These are phyloP conservation scores for Dicerorhinus sumatrensis DNA, from an alignment of 2,113 vertebrate species.

Conservation along the genomic window DNA sequence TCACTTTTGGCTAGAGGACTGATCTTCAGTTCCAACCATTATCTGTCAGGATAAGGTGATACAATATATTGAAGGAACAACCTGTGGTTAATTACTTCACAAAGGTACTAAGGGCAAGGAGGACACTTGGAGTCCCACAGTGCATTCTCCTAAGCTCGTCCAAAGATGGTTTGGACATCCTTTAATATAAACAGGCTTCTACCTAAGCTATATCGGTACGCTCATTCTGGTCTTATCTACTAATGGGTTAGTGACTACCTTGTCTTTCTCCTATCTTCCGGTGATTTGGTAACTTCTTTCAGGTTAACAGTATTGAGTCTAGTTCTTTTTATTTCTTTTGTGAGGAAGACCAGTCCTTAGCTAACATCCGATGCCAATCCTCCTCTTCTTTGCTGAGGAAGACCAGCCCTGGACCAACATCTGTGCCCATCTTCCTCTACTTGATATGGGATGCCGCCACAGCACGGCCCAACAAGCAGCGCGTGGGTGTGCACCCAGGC, in stretches of 20 bases:
- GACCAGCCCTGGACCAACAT: too few relatives aligned
- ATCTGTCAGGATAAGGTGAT: background rate
- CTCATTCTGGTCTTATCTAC: background rate
- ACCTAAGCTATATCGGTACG: background rate
- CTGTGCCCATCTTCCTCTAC: too few relatives aligned
- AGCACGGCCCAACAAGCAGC: too few relatives aligned
- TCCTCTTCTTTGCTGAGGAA: too few relatives aligned
- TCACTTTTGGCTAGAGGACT: background rate
- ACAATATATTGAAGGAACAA: background rate
- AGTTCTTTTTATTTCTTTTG: background rate
- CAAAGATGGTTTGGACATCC: background rate
- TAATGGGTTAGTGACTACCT: background rate
- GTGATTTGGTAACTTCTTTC: background rate
- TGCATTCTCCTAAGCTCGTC: background rate
- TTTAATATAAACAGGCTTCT: background rate
- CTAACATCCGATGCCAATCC: too few relatives aligned
- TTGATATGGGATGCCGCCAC: too few relatives aligned
- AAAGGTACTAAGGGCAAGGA: background rate
- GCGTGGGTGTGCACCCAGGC: too few relatives aligned
- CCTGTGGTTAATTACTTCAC: background rate
- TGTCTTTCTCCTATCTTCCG: background rate
- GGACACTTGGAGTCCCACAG: background rate
- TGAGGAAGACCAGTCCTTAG: too few relatives aligned
- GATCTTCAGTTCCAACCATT: background rate
- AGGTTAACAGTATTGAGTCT: background rate